Percentiles rank a stretch among this genome's conserved stretches.
These are phyloP conservation scores for Oscheius sp. DNA, from an alignment of 1,140 invertebrate species.

Conservation along the genomic window DNA sequence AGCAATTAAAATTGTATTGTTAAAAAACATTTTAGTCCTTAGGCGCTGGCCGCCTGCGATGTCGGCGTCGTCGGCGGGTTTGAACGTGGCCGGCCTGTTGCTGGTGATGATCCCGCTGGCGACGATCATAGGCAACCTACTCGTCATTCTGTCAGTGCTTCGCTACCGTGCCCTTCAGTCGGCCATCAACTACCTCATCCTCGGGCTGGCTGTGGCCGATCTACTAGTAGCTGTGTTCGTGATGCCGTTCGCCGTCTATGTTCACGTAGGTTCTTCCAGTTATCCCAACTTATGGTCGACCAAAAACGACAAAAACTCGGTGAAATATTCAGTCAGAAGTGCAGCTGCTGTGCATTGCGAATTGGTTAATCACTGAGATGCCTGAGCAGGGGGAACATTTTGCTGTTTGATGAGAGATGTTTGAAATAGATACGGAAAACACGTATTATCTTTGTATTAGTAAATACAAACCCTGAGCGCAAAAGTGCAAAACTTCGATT, in stretches of 20 bases:
- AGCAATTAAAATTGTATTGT: not conserved
- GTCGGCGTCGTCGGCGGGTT: not conserved
- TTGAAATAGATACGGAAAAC: not conserved
- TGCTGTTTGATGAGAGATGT: not conserved
- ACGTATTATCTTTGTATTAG: no score
- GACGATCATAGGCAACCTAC: conserved; percentile 47
- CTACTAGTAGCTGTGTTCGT: conserved; percentile 90
- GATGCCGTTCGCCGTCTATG: conserved; percentile 97
- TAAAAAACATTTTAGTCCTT: no score
- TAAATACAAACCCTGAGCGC: no score
- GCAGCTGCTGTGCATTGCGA: no score
- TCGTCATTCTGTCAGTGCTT: conserved; percentile 85
- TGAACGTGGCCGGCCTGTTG: not conserved
- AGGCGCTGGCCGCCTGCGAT: no score
- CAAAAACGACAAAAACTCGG: no score
- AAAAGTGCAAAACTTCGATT: no score
- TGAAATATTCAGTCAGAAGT: no score
- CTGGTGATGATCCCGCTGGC: conserved; percentile 44
- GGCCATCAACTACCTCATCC: conserved; percentile 97
- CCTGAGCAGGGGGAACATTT: no score
- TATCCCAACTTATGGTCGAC: no score
- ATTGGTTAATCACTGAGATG: no score
- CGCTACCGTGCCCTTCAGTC: conserved; percentile 84
- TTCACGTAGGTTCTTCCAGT: conserved; percentile 75
- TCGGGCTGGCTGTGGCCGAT: conserved; percentile 93